These are phyloP conservation scores for Plutella xylostella DNA, from an alignment of 2,888 invertebrate genomes.

Conservation along the genomic window DNA sequence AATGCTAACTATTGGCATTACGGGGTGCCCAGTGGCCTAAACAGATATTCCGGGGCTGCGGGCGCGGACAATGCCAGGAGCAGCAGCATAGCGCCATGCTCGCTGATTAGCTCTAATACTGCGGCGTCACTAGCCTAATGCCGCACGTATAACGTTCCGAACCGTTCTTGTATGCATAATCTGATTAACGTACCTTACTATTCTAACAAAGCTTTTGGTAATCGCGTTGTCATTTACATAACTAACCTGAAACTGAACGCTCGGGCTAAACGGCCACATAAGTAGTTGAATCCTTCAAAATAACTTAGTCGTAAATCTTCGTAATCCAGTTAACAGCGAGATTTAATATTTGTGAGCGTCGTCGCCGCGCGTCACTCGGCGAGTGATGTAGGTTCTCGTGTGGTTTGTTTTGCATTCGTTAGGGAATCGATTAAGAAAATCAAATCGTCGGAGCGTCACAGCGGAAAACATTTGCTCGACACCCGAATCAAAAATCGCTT, in stretches of 20 bases:
- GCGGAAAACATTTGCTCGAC: constrained; percentile 69
- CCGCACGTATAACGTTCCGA: constrained; percentile 43
- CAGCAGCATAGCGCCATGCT: constrained; percentile 61
- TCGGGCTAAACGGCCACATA: constrained; percentile 1
- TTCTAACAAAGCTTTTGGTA: constrained; percentile 55
- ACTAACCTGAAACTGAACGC: constrained; percentile 23
- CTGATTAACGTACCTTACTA: constrained; percentile 51
- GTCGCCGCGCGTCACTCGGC: not conserved
- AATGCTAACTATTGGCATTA: constrained; percentile 54
- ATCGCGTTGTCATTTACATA: constrained; percentile 46
- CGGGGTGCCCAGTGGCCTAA: constrained; percentile 63
- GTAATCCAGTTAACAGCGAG: constrained; percentile 27
- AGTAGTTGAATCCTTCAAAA: constrained; percentile 31
- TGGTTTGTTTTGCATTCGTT: constrained; percentile 39
- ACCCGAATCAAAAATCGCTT: constrained; percentile 71
- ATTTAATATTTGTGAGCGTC: not conserved
- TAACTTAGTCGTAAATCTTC: constrained; percentile 12
- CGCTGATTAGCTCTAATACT: constrained; percentile 65
- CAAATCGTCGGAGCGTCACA: constrained; percentile 60
- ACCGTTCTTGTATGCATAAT: constrained; percentile 68
- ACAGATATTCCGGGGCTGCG: constrained; percentile 67
- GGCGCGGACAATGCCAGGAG: constrained; percentile 56
- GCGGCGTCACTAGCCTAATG: constrained; percentile 57
- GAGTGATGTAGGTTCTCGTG: not conserved
- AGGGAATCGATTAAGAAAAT: constrained; percentile 67